Evolutionary conservation across 1,140 invertebrate genomes (phyloP).

Genomic region (Helicorthomorpha holstii): DNA sequence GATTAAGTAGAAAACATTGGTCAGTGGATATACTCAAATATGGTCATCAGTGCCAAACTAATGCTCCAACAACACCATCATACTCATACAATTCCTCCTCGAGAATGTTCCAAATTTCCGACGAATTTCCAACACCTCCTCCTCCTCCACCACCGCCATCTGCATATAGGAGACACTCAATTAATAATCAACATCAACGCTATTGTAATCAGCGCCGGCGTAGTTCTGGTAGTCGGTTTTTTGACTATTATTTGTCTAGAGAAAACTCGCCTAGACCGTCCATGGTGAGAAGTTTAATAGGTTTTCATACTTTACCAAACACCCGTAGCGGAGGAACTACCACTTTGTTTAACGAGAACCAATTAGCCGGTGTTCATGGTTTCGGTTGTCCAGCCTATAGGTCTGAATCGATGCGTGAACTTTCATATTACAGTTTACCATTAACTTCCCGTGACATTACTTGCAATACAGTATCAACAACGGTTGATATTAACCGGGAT

Average conservation of each 20-base stretch:
- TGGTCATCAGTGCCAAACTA: too few species aligned
- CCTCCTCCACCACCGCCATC: too few species aligned
- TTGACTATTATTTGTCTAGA: neutral
- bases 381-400: neutral
- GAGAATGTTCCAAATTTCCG: neutral
- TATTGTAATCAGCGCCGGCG: neutral
- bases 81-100: too few species aligned
- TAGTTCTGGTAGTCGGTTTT: conserved; percentile 8
- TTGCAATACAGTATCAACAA: conserved; percentile 36
- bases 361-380: too few species aligned
- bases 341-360: too few species aligned
- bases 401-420: conserved; percentile 19
- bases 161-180: neutral
- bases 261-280: conserved; percentile 12
- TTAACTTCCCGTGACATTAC: conserved; percentile 29
- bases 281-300: neutral
- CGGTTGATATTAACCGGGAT: conserved; percentile 32
- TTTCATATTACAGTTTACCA: conserved; percentile 17
- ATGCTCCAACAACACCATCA: too few species aligned
- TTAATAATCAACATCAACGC: neutral
- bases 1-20: conserved; percentile 18
- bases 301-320: conserved; percentile 6
- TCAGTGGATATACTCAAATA: neutral
- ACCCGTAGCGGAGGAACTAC: too few species aligned
- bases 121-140: neutral